A percentile compares a stretch with the other conserved stretches of the same genome.
These are phyloP conservation scores for Gobiocypris rarus DNA, from an alignment of 2,113 vertebrate genomes.

Conservation along the genomic window DNA sequence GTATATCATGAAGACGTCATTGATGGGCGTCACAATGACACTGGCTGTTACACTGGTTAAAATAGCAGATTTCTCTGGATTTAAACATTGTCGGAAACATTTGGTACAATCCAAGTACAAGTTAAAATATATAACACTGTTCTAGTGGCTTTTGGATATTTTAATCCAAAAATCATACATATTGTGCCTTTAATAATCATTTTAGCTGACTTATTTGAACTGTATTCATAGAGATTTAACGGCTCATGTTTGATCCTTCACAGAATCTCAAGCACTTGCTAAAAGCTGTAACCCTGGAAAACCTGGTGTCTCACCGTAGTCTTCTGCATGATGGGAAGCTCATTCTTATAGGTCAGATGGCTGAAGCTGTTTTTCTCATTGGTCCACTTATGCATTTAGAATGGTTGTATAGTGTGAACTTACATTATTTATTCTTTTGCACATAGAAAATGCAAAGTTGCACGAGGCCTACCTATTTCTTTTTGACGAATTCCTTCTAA, in stretches of 20 bases:
- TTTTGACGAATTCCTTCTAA: constrained; percentile 89
- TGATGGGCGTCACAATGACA: no score
- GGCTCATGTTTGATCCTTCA: neutral
- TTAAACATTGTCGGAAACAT: no score
- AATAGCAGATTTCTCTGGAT: no score
- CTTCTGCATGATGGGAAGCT: constrained; percentile 86
- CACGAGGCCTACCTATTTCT: constrained; percentile 87
- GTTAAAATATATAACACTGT: no score
- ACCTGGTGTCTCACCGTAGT: constrained; percentile 82
- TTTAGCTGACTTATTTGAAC: neutral
- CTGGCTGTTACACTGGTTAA: no score
- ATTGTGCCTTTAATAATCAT: no score
- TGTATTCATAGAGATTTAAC: neutral
- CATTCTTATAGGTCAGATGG: constrained; percentile 78
- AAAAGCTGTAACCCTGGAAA: constrained; percentile 83
- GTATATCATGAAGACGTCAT: no score
- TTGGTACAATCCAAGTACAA: no score
- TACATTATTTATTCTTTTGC: neutral
- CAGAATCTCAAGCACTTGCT: constrained; percentile 88
- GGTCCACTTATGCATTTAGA: neutral
- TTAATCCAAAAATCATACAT: no score
- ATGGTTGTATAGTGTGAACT: neutral
- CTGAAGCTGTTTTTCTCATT: neutral
- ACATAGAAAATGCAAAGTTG: constrained; percentile 83
- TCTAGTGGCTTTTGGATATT: no score